A percentile compares a stretch with the other conserved stretches of the same genome.
Conservation (phyloP, 2,113 vertebrate genomes). For the Recurvirostra avosetta region DNA sequence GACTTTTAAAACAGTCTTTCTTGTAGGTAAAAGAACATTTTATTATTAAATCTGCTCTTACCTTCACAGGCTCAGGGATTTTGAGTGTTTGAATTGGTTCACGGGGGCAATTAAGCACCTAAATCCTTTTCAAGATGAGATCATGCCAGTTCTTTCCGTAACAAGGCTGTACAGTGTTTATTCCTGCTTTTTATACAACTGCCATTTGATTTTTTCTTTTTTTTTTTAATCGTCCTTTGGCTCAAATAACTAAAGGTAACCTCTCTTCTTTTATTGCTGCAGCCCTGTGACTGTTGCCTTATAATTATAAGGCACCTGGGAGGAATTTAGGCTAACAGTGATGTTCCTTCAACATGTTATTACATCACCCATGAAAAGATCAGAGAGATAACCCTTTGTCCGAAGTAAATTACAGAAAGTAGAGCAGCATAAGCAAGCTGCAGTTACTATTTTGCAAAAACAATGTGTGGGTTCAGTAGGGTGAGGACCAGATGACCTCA, state of each 20-base stretch:
- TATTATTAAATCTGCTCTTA: neutral
- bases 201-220: neutral
- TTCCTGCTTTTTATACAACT: neutral
- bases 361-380: neutral
- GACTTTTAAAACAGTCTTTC: neutral
- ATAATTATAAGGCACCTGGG: neutral
- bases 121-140: neutral
- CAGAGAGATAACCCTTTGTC: neutral
- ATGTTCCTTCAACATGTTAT: neutral
- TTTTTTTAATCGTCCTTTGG: neutral
- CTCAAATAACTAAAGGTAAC: neutral
- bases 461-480: too few species aligned
- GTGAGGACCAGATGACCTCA: neutral
- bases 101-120: neutral
- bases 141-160: neutral
- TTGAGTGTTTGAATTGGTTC: neutral
- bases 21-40: neutral
- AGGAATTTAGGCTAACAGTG: neutral
- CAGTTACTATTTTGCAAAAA: neutral
- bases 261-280: neutral
- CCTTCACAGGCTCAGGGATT: neutral
- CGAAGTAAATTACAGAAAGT: neutral
- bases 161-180: neutral
- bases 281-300: neutral
- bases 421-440: neutral